phyloP scores from a whole-genome alignment of 2,888 invertebrate species.

The Copidosoma aretas region DNA sequence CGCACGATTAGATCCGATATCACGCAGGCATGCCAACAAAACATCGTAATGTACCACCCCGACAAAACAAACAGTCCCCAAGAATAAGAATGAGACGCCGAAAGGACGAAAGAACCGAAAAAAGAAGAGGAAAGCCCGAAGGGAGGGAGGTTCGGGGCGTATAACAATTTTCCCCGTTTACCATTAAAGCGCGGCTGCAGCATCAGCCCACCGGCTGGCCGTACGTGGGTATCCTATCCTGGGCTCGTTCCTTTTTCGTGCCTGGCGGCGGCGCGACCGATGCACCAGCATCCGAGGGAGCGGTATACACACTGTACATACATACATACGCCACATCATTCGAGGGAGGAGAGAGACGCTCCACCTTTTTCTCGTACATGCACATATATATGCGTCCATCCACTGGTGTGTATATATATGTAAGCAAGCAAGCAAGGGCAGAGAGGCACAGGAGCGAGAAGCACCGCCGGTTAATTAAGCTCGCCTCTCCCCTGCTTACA shows the following conservation, averaged over 20 bases:
- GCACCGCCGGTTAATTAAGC: constrained; percentile 45
- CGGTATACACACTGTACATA: too few relatives aligned
- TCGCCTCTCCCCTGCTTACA: constrained; percentile 19
- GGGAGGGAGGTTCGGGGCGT: neutral
- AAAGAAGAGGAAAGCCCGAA: too few relatives aligned
- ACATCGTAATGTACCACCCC: too few relatives aligned
- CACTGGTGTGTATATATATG: constrained; percentile 41
- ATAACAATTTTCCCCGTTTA: constrained; percentile 27
- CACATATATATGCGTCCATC: constrained; percentile 38
- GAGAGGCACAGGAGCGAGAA: neutral
- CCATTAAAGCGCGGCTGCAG: constrained; percentile 23
- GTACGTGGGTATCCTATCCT: too few relatives aligned
- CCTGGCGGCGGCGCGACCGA: constrained; percentile 25
- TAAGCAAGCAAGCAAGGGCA: constrained; percentile 8
- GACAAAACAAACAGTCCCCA: too few relatives aligned
- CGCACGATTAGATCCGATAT: too few relatives aligned
- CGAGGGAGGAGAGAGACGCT: constrained; percentile 7
- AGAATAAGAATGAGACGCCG: too few relatives aligned
- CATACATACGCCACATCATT: neutral
- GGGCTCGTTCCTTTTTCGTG: constrained; percentile 14
- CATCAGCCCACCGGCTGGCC: neutral
- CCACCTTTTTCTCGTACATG: constrained; percentile 6
- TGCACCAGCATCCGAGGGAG: neutral
- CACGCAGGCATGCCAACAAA: too few relatives aligned
- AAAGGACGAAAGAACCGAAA: too few relatives aligned